Evolutionary conservation across 2,113 vertebrate genomes (phyloP).

Genomic region (Odocoileus virginianus): DNA sequence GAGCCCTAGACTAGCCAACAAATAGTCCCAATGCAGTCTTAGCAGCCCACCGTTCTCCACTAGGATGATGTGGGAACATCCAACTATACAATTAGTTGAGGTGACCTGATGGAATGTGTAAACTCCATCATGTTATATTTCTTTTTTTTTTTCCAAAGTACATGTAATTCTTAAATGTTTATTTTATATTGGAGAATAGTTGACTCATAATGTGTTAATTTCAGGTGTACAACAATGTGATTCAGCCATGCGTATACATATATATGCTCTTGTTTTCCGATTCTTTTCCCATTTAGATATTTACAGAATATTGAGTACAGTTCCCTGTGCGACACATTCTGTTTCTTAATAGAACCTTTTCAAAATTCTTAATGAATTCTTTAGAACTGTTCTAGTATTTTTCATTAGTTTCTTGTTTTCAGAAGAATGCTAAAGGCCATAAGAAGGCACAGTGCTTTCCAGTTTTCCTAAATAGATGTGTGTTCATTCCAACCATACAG

Average conservation of each 20-base stretch:
- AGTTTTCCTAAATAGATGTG: not conserved
- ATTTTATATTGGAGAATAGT: not conserved
- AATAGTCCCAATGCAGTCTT: fast-evolving
- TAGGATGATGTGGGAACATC: not conserved
- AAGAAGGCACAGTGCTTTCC: not conserved
- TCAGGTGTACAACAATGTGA: not conserved
- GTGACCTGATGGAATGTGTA: not conserved
- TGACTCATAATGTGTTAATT: not conserved
- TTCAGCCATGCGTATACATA: not conserved
- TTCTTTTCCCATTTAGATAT: not conserved
- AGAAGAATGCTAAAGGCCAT: not conserved
- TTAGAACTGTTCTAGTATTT: not conserved
- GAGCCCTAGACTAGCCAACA: not conserved
- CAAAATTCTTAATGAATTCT: not conserved
- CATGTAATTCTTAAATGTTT: not conserved
- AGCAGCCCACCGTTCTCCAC: not conserved
- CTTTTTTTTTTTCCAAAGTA: not conserved
- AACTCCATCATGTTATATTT: not conserved
- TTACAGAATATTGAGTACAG: not conserved
- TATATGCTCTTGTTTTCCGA: not conserved
- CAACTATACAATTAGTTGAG: not conserved
- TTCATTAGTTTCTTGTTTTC: not conserved
- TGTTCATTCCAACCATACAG: not conserved
- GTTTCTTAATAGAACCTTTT: not conserved
- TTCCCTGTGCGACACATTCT: not conserved